Evolutionary conservation across 2,113 vertebrate species (phyloP).

Genomic region (Podilymbus podiceps): DNA sequence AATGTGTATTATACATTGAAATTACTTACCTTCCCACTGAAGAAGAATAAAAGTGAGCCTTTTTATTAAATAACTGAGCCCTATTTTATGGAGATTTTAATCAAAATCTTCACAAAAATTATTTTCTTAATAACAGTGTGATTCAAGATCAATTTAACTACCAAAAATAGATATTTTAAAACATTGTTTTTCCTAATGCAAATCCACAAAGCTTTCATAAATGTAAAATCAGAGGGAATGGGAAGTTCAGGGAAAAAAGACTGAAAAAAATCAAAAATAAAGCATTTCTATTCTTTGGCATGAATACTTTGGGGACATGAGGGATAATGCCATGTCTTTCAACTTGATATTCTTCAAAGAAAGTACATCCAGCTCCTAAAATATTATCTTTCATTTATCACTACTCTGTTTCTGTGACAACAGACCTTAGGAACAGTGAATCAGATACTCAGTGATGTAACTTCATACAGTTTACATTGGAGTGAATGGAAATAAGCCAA

Average conservation of each 20-base stretch:
- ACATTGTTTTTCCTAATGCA: not conserved
- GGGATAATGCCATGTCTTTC: not conserved
- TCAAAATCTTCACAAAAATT: not conserved
- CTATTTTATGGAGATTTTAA: not conserved
- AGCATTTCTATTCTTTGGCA: not conserved
- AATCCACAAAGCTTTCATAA: not conserved
- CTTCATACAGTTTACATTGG: not conserved
- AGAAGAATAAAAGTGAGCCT: not conserved
- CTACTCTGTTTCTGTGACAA: constrained; percentile 27
- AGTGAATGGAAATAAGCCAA: not conserved
- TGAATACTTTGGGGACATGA: not conserved
- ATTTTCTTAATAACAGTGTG: not conserved
- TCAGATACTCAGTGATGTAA: not conserved
- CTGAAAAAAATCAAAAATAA: not conserved
- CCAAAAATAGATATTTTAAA: not conserved
- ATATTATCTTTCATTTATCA: not conserved
- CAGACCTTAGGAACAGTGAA: not conserved
- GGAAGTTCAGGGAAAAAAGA: not conserved
- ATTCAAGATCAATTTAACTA: not conserved
- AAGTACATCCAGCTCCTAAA: not conserved
- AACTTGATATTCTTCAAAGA: not conserved
- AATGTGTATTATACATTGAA: not conserved
- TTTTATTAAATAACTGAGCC: not conserved
- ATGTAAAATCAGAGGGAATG: not conserved
- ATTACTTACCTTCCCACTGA: not conserved